Evolutionary conservation across 1,140 invertebrate genomes (phyloP), one percentile per base, ranked within the genome.

Genomic region (Pteromalus puparum): DNA sequence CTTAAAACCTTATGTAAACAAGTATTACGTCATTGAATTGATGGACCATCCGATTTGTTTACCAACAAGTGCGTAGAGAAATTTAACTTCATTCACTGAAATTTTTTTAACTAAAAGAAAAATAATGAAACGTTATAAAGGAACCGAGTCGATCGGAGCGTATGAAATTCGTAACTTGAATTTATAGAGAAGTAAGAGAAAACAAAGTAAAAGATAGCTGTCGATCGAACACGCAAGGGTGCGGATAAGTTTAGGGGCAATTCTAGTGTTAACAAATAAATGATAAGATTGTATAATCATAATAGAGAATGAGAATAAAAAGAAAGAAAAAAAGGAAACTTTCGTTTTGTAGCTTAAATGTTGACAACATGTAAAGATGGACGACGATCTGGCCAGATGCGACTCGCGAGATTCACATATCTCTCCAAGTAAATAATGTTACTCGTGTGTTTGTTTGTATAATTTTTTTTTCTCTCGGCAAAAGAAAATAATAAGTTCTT

Each of bases 211-310:
- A 48, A 53, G 42, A 26, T 81, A 72, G 73, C 73, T 77, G n/a
- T 85, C 34, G 61, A 85, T 81, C 73, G 74, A 70, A 76, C 28
- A 81, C 78, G 73, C 72, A 81, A 81, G 65, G 75, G 79, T 82
- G 80, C 80, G 67, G 65, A 85, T 82, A 67, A 72, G 84, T 82
- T 61, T 85, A 85, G 80, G 84, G 75, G 68, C 74, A 85, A 74
- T 82, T 82, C 80, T 85, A 85, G 80, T 81, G 79, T 85, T 85
- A 85, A 82, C 65, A 82, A 75, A 61, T 85, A 85, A 85, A 38
- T 82, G 26, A 78, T 85, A 85, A 85, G 68, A 85, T 85, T 85
- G 84, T 85, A 79, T 85, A 85, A 85, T 85, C 84, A 82, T 78
- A 42, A 73, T 85, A 85, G 67, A 85, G 13, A 79, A 78, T 78